Base-by-base conservation (phyloP, 2,888 invertebrate species). In the Tortricodes alternella region DNA sequence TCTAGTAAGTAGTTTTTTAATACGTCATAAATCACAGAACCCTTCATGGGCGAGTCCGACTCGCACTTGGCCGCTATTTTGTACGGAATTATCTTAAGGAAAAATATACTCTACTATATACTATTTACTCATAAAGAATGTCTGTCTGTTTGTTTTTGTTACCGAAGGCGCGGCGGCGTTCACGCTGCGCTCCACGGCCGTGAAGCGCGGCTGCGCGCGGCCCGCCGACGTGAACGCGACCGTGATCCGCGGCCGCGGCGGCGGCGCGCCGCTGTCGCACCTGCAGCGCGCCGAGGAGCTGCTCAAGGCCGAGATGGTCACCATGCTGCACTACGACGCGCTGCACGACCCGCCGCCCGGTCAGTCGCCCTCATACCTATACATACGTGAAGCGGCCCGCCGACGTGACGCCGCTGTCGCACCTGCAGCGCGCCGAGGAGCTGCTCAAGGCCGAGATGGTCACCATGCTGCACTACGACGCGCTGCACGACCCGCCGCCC, bases 401-500 rank as follows among this genome's bases (percentile, higher is more conserved):
- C 15, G 98, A 98, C 69, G 95, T 98, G 3, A 98, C 95, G 39
- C 94, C 95, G 2, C 92, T 98, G 16, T 95, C 95, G 7, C 95
- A 98, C 64, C 92, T 98, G 60, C 98, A 99, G 85, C 96, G 95
- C 92, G 98, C 99, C 1, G 99, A 99, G 89, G 99, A 99, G 81
- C 82, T 98, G 63, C 97, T 99, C 61, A 99, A 99, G 85, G 93
- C 95, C 56, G 99, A 99, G 92, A 99, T 99, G 98, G 93, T 98
- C 62, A 95, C 96, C 18, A 98, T 99, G 98, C 89, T 98, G 66
- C 96, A 98, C 70, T 97, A 95, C 72, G 99, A 99, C 83, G 94
- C 96, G 21, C 81, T 97, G 0, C 93, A 96, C 70, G 95, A 96
- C 82, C 97, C 98, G 0, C 83, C 83, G 5, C 66, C 76, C 0